These are phyloP conservation scores for Pseudochromis fuscus DNA, from an alignment of 2,797 vertebrate genomes.

Conservation along the genomic window DNA sequence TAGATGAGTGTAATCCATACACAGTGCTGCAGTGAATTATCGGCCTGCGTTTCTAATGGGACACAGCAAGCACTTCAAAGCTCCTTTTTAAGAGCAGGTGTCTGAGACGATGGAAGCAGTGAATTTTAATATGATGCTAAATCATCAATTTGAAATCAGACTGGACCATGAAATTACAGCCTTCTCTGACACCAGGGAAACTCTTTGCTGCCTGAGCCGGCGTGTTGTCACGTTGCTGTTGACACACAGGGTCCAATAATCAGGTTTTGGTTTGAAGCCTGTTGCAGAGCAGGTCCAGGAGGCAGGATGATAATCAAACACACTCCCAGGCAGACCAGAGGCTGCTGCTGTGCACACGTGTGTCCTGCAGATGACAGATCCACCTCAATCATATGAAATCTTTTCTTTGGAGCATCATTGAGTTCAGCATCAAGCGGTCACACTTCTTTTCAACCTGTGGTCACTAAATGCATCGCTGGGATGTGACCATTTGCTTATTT, in stretches of 20 bases:
- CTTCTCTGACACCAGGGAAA: constrained; percentile 4
- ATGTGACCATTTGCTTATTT: constrained; percentile 20
- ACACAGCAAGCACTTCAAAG: constrained; percentile 59
- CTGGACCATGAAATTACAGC: constrained; percentile 41
- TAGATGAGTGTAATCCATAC: constrained; percentile 63
- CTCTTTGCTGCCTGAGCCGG: neutral
- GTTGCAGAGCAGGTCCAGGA: neutral
- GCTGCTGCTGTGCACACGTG: too few species aligned
- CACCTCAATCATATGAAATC: neutral
- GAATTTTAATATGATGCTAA: constrained; percentile 40
- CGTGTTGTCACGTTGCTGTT: neutral
- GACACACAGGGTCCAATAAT: neutral
- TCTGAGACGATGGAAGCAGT: constrained; percentile 32
- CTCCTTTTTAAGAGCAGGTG: constrained; percentile 50
- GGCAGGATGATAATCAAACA: constrained; percentile 17
- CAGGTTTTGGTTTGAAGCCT: constrained; percentile 12
- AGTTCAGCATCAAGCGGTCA: neutral
- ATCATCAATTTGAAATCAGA: constrained; percentile 43
- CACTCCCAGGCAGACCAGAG: too few species aligned
- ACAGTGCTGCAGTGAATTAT: constrained; percentile 46
- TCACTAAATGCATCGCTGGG: constrained; percentile 9
- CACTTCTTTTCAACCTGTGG: constrained; percentile 5
- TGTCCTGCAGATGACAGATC: too few species aligned
- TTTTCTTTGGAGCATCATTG: neutral
- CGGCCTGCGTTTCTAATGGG: constrained; percentile 58